phyloP scores from a whole-genome alignment of 2,888 invertebrate species.

The Rhamnusium bicolor region DNA sequence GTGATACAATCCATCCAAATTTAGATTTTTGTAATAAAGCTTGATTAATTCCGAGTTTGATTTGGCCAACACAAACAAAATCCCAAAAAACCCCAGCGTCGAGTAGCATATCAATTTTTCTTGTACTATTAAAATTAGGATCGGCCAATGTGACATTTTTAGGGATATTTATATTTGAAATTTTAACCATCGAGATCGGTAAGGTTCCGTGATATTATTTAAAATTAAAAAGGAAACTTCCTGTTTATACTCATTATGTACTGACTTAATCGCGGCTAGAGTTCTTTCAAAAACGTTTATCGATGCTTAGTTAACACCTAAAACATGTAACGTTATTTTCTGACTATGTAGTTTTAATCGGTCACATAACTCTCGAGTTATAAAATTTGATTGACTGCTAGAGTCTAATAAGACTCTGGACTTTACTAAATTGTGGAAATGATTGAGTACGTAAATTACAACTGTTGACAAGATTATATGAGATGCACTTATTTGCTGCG shows the following conservation, averaged over 20 bases:
- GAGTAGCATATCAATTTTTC: slow-evolving; percentile 13
- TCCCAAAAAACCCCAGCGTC: slow-evolving; percentile 19
- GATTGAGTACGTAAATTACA: neutral
- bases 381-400: neutral
- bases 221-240: slow-evolving; percentile 15
- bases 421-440: neutral
- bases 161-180: slow-evolving; percentile 13
- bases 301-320: neutral
- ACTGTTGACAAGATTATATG: slow-evolving; percentile 2
- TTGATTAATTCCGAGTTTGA: neutral
- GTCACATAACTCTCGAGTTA: neutral
- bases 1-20: slow-evolving; percentile 30
- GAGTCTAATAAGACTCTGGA: neutral
- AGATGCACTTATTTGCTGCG: neutral
- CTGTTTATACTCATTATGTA: neutral
- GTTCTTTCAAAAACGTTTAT: neutral
- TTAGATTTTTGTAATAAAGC: slow-evolving; percentile 25
- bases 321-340: slow-evolving; percentile 1
- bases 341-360: neutral
- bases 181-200: neutral
- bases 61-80: slow-evolving; percentile 6
- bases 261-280: neutral
- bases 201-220: slow-evolving; percentile 16
- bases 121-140: slow-evolving; percentile 3
- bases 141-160: slow-evolving; percentile 28